Evolutionary conservation across 2,113 vertebrate genomes (phyloP).

Genomic region (Psettodes erumei): DNA sequence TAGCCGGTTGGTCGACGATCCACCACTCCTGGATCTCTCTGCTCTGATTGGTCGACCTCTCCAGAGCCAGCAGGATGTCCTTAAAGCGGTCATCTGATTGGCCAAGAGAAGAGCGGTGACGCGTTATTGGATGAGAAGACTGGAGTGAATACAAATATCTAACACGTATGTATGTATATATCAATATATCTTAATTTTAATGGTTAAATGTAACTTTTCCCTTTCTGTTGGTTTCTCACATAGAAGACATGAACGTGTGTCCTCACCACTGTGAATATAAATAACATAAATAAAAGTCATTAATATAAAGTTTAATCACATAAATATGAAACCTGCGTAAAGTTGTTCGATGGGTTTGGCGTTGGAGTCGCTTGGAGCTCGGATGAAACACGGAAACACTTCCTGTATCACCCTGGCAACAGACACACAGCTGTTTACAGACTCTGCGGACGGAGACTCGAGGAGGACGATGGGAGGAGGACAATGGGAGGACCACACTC

Average conservation of each 20-base stretch:
- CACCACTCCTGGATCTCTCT: slow-evolving; percentile 89
- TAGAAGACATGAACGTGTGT: no score
- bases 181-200: no score
- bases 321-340: slow-evolving; percentile 83
- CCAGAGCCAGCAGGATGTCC: slow-evolving; percentile 87
- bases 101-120: background rate
- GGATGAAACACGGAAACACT: slow-evolving; percentile 91
- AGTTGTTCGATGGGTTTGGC: slow-evolving; percentile 93
- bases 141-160: background rate
- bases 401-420: slow-evolving; percentile 84
- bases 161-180: no score
- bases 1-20: slow-evolving; percentile 85
- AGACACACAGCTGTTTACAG: background rate
- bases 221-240: no score
- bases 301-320: background rate
- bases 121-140: background rate
- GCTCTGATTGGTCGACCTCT: slow-evolving; percentile 79
- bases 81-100: slow-evolving; percentile 83
- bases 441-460: no score
- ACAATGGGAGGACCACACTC: no score
- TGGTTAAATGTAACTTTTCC: no score
- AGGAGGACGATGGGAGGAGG: no score
- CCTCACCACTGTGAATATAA: background rate
- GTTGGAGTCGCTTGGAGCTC: slow-evolving; percentile 91
- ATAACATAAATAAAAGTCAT: no score